Base-by-base conservation (phyloP, 2,797 vertebrate genomes). In the Spinus pinus region DNA sequence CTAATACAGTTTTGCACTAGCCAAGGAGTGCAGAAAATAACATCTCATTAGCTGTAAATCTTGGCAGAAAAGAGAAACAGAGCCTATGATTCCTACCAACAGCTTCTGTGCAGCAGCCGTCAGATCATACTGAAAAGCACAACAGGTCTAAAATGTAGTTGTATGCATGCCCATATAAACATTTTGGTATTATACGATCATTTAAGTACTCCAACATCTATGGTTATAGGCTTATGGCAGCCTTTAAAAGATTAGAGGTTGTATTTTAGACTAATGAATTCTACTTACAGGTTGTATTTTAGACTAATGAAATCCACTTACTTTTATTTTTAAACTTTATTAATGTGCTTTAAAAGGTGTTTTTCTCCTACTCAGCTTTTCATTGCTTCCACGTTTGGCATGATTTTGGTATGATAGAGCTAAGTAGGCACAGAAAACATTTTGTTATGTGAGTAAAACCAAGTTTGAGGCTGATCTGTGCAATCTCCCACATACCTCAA, bases 51-150 rank as follows among this genome's bases (percentile, higher is more conserved):
- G 78, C 64, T 7, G 3, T 64, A 94, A 88, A 84, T 93, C 80
- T 90, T 96, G 93, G 85, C 60, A 88, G 77, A 80, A 94, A 83
- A 82, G 30, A 35, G 66, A 93, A 96, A 84, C 20, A 70, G 78
- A 88, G 53, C 56, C 54, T 67, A 64, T 70, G 85, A 93, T 77
- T 62, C 73, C 56, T 80, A 93, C 90, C 14, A 83, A 83, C 70
- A 88, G 85, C 80, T 96, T 93, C 94, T 93, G 87, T 91, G 70
- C 80, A 91, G 72, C 42, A 93, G 64, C n/a, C 67, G 75, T 92
- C 90, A 93, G 87, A 79, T 90, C 79, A 84, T 28, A 31, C 49
- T 71, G 93, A 83, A 94, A 91, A 90, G 62, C 60, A 90, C 66
- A 92, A 94, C 54, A 81, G 73, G 85, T 60, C 82, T 86, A 84